phyloP scores from a whole-genome alignment of 2,797 vertebrate genomes.

The Kryptopterus vitreolus region DNA sequence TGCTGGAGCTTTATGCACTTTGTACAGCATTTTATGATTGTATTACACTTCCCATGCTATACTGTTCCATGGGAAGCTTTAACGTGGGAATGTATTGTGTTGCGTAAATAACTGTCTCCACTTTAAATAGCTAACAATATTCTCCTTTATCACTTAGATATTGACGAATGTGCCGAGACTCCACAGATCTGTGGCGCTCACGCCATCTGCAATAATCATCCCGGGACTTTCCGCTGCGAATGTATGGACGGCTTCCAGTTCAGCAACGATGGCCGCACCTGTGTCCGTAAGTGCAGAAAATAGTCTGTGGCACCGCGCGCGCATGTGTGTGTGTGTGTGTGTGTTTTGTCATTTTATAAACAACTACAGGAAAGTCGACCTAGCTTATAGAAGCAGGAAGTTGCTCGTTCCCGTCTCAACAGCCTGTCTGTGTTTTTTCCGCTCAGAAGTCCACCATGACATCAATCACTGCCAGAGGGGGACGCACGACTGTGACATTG shows the following conservation, averaged over 20 bases:
- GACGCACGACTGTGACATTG: slow-evolving; percentile 85
- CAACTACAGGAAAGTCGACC: slow-evolving; percentile 16
- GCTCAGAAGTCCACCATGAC: slow-evolving; percentile 68
- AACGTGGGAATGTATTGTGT: not conserved
- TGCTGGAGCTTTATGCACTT: not conserved
- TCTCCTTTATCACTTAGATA: slow-evolving; percentile 69
- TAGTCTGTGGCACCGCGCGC: slow-evolving; percentile 17
- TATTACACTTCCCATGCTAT: too few relatives aligned
- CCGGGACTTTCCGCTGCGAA: slow-evolving; percentile 91
- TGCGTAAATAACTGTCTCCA: not conserved
- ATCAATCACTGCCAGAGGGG: slow-evolving; percentile 81
- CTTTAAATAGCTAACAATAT: not conserved
- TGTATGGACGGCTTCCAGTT: slow-evolving; percentile 87
- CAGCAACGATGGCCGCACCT: slow-evolving; percentile 75
- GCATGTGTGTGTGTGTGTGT: slow-evolving; percentile 32
- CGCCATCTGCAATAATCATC: slow-evolving; percentile 87
- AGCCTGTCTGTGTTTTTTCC: slow-evolving; percentile 9
- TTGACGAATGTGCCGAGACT: slow-evolving; percentile 88
- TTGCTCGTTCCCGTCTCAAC: not conserved
- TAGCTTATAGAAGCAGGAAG: not conserved
- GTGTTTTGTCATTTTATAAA: not conserved
- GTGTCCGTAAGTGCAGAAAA: slow-evolving; percentile 77
- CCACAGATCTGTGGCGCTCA: slow-evolving; percentile 78
- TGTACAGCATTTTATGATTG: not conserved
- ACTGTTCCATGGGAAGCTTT: not conserved